These are phyloP conservation scores for Pipistrellus pipistrellus DNA, from an alignment of 2,797 vertebrate genomes.

Conservation along the genomic window DNA sequence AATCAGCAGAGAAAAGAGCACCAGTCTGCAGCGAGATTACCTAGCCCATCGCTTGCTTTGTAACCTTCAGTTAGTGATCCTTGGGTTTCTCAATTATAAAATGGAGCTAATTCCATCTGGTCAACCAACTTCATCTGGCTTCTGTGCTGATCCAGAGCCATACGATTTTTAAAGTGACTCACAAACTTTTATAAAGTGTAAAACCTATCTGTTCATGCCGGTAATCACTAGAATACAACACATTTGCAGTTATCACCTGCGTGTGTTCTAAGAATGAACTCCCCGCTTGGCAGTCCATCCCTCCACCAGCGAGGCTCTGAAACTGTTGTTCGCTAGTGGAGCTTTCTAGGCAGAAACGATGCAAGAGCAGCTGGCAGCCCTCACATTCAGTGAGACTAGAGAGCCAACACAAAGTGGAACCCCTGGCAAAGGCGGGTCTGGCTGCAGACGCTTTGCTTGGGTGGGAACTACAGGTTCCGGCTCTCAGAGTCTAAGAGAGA, in stretches of 20 bases:
- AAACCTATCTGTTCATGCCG: neutral
- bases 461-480: neutral
- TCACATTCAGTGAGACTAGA: neutral
- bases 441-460: fast-evolving
- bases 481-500: neutral
- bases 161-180: neutral
- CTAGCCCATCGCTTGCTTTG: neutral
- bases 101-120: neutral
- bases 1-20: neutral
- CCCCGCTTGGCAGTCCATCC: fast-evolving
- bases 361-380: neutral
- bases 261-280: neutral
- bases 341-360: neutral
- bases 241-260: too few species aligned
- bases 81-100: neutral
- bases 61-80: neutral
- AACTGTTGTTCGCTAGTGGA: neutral
- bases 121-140: neutral
- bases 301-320: neutral
- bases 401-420: neutral
- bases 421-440: neutral
- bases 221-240: neutral
- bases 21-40: neutral
- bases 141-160: neutral
- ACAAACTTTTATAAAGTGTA: neutral